A percentile compares a stretch with the other conserved stretches of the same genome.
Conservation (phyloP, 1,140 invertebrate genomes). For the Trachymyrmex cornetzi region DNA sequence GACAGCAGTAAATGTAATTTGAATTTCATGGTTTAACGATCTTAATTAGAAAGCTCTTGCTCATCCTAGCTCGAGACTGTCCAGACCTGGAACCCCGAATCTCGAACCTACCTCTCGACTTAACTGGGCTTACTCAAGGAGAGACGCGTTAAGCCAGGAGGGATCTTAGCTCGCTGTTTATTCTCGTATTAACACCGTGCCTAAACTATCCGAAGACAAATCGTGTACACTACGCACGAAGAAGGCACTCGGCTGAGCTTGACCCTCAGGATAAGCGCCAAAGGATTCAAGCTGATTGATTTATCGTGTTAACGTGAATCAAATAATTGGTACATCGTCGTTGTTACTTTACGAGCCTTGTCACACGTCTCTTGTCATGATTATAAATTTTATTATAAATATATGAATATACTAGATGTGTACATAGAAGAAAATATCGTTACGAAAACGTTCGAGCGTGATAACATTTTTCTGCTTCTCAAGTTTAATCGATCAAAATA, state of each 20-base stretch:
- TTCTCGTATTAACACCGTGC: constrained; percentile 78
- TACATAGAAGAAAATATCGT: not conserved
- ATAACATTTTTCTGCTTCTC: not conserved
- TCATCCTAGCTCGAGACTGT: constrained; percentile 75
- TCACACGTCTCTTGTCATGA: not conserved
- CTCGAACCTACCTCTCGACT: constrained; percentile 78
- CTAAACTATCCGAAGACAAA: constrained; percentile 79
- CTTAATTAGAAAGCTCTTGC: constrained; percentile 82
- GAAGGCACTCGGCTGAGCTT: constrained; percentile 62
- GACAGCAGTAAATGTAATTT: constrained; percentile 80
- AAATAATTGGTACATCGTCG: not conserved
- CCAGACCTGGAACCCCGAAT: constrained; percentile 77
- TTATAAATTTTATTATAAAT: not conserved
- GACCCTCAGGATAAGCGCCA: constrained; percentile 61
- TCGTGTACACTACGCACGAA: constrained; percentile 73
- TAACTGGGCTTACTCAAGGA: constrained; percentile 78
- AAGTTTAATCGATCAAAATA: constrained; percentile 52
- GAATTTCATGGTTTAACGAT: constrained; percentile 83
- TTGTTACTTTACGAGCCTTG: not conserved
- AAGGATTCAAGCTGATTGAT: constrained; percentile 57
- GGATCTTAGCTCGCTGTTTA: constrained; percentile 79
- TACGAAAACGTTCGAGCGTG: not conserved
- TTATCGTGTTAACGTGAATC: constrained; percentile 36
- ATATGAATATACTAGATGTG: not conserved
- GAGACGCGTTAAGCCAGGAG: constrained; percentile 78